phyloP scores from a whole-genome alignment of 2,113 vertebrate genomes.

The Eulemur macaco region DNA sequence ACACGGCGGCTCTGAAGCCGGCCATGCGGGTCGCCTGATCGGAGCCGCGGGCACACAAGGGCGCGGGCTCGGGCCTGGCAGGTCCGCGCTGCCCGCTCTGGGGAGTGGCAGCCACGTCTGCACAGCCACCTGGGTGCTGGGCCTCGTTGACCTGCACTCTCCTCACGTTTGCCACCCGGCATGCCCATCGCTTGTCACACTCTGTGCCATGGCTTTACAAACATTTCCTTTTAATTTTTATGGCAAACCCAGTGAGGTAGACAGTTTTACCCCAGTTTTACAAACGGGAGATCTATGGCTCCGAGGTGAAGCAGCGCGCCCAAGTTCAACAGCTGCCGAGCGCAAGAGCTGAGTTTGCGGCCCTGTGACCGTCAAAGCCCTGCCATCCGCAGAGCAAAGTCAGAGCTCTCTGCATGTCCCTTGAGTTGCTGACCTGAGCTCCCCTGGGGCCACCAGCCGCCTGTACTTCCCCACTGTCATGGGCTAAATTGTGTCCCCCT shows the following conservation, averaged over 20 bases:
- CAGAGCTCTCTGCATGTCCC: too few species aligned
- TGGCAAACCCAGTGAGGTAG: not conserved
- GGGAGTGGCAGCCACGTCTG: not conserved
- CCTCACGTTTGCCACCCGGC: not conserved
- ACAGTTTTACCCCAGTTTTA: not conserved
- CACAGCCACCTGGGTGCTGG: fast-evolving
- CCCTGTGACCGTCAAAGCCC: not conserved
- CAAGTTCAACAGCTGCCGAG: not conserved
- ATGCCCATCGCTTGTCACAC: not conserved
- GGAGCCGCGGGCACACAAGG: too few species aligned
- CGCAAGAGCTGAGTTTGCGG: not conserved
- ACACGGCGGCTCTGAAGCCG: not conserved
- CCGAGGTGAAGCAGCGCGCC: not conserved
- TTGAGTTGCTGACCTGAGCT: too few species aligned
- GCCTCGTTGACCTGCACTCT: not conserved
- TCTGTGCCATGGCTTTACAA: not conserved
- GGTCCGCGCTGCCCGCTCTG: not conserved
- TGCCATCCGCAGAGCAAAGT: not conserved
- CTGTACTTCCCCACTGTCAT: not conserved
- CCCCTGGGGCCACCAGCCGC: not conserved
- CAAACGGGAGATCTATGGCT: not conserved
- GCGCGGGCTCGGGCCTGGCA: too few species aligned
- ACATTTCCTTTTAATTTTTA: not conserved
- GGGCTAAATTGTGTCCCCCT: not conserved
- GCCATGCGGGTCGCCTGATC: too few species aligned